A percentile compares a stretch with the other conserved stretches of the same genome.
Conservation (phyloP, 2,797 vertebrate species). For the Falco biarmicus region DNA sequence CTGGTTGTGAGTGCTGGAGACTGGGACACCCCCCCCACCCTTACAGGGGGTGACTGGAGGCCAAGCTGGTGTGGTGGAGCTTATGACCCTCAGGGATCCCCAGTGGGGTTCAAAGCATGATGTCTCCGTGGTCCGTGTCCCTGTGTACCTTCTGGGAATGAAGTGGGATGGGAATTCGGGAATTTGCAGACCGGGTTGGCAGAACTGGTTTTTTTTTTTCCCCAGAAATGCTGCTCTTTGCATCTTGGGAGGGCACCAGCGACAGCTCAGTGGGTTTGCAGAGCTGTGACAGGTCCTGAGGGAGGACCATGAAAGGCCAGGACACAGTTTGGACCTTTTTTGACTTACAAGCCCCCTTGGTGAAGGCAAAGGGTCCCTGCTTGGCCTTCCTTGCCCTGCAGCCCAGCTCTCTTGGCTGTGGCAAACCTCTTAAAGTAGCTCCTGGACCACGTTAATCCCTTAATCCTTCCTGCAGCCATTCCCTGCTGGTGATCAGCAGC, state of each 20-base stretch:
- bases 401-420: background rate
- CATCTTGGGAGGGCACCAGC: background rate
- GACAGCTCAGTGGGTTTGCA: background rate
- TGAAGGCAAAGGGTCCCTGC: background rate
- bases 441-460: background rate
- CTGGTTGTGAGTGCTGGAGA: background rate
- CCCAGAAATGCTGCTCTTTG: background rate
- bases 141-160: background rate
- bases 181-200: background rate
- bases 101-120: no score
- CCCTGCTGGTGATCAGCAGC: background rate
- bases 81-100: fast-evolving
- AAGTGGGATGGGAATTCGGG: background rate
- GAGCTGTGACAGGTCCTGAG: background rate
- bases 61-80: fast-evolving
- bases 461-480: background rate
- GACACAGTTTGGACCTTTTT: fast-evolving
- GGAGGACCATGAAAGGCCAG: background rate
- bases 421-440: background rate
- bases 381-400: background rate
- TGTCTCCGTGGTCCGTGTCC: background rate
- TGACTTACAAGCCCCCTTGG: background rate
- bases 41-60: background rate
- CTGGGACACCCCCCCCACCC: no score
- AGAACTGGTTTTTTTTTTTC: background rate